Evolutionary conservation across 2,888 invertebrate genomes (phyloP).

Genomic region (Cremastobaeus sp.): DNA sequence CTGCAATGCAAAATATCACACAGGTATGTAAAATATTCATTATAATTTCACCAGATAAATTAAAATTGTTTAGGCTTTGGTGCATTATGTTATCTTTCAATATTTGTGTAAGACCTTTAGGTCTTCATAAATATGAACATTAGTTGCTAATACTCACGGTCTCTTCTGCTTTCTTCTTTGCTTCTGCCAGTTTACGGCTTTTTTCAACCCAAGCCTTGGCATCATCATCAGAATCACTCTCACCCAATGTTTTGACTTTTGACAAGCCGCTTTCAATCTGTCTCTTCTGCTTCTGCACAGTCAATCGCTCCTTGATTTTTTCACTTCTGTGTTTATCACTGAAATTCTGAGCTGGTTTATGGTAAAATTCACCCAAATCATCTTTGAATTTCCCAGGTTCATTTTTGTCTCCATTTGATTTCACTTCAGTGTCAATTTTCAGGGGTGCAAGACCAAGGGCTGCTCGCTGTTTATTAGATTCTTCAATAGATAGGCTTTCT

Average conservation of each 20-base stretch:
- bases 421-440: slow-evolving; percentile 80
- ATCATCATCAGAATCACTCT: slow-evolving; percentile 87
- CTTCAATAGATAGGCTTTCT: slow-evolving; percentile 87
- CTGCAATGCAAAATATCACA: too few relatives aligned
- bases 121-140: background rate
- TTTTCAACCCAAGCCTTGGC: slow-evolving; percentile 90
- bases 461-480: slow-evolving; percentile 92
- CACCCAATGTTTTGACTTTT: slow-evolving; percentile 83
- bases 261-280: slow-evolving; percentile 84
- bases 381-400: slow-evolving; percentile 77
- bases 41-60: too few relatives aligned
- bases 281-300: slow-evolving; percentile 88
- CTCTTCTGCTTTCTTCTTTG: slow-evolving; percentile 91
- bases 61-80: too few relatives aligned
- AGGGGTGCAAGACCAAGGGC: slow-evolving; percentile 96
- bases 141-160: slow-evolving; percentile 80
- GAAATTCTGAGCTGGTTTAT: slow-evolving; percentile 89
- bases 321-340: slow-evolving; percentile 87
- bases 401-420: slow-evolving; percentile 62
- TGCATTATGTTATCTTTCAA: background rate
- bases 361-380: slow-evolving; percentile 89
- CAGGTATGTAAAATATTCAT: too few relatives aligned
- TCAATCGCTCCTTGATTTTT: slow-evolving; percentile 89
- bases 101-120: background rate
- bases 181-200: slow-evolving; percentile 86